Base-by-base conservation (phyloP, 2,797 vertebrate species). In the Argyrosomus regius region DNA sequence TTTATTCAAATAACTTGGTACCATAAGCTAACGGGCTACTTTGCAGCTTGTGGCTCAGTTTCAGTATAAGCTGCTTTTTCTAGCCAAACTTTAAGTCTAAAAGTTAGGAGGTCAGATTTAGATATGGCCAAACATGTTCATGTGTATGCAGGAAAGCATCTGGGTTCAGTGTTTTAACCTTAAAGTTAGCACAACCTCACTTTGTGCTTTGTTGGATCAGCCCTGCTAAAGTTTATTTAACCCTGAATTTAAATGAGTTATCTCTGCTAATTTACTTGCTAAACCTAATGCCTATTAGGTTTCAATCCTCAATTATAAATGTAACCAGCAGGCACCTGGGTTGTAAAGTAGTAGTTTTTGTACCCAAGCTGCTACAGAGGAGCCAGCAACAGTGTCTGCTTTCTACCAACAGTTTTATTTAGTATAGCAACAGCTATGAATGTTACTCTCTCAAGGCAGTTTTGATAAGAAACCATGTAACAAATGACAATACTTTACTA, bases 21-120 rank as follows among this genome's bases (percentile, higher is more conserved):
- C 31, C 74, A 75, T 83, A 77, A 80, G 74, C 81, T 88, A 58
- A 72, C 53, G 45, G 68, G 76, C 18, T 41, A 18, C 14, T 53
- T 60, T 65, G 41, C 35, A 17, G 63, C 59, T 71, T 26, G 69
- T 52, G 54, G 63, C 69, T 61, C 56, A 49, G 61, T 76, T 74
- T 69, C n/a, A 28, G 39, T 52, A 74, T 72, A 80, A 86, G 80
- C 64, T 85, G 59, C 3, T 78, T 48, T 39, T 80, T 35, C 31
- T n/a, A 35, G 12, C 70, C 53, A 35, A 8, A 48, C 3, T 24
- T 64, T 13, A 62, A 56, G 50, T 75, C 12, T 74, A 10, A 70
- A 77, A 1, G 20, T 43, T 31, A 24, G 7, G 22, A 61, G 22
- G 31, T 26, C 67, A 66, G 46, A 72, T 73, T 50, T 56, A 54